These are phyloP conservation scores for Megaleporinus macrocephalus DNA, from an alignment of 2,113 vertebrate genomes.

Conservation along the genomic window DNA sequence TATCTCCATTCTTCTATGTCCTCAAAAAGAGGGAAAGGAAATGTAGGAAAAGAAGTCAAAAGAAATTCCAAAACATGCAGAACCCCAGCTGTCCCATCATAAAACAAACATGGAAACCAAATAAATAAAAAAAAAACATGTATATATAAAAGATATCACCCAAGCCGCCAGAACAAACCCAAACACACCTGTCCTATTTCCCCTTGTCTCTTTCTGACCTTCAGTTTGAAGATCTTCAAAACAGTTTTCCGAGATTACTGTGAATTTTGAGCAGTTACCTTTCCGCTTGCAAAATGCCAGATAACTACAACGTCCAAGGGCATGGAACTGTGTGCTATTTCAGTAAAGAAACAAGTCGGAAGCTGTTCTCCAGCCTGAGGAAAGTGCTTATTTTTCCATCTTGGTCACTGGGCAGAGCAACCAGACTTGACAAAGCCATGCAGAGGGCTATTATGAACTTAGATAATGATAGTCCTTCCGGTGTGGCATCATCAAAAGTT, in stretches of 20 bases:
- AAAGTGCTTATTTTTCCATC: slow-evolving; percentile 47
- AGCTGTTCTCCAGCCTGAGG: slow-evolving; percentile 8
- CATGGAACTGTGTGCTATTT: slow-evolving; percentile 36
- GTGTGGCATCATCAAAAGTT: background rate
- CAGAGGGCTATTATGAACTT: background rate
- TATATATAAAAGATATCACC: background rate
- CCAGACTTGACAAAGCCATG: background rate
- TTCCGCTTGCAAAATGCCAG: slow-evolving; percentile 56
- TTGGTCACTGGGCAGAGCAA: background rate
- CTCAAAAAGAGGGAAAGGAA: background rate
- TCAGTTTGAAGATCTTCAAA: slow-evolving; percentile 34
- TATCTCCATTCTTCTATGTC: background rate
- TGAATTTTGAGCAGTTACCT: slow-evolving; percentile 58
- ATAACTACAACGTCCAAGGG: slow-evolving; percentile 49
- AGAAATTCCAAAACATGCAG: background rate
- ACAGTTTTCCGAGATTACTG: slow-evolving; percentile 49
- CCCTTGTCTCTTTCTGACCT: slow-evolving; percentile 40
- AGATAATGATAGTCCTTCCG: background rate
- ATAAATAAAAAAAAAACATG: background rate
- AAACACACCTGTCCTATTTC: slow-evolving; percentile 15
- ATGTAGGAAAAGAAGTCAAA: background rate
- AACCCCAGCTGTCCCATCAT: background rate
- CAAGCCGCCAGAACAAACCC: slow-evolving; percentile 23
- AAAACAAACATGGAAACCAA: background rate
- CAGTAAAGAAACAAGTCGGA: background rate